Conservation (phyloP, 2,113 vertebrate species). For the Macrotis lagotis region DNA sequence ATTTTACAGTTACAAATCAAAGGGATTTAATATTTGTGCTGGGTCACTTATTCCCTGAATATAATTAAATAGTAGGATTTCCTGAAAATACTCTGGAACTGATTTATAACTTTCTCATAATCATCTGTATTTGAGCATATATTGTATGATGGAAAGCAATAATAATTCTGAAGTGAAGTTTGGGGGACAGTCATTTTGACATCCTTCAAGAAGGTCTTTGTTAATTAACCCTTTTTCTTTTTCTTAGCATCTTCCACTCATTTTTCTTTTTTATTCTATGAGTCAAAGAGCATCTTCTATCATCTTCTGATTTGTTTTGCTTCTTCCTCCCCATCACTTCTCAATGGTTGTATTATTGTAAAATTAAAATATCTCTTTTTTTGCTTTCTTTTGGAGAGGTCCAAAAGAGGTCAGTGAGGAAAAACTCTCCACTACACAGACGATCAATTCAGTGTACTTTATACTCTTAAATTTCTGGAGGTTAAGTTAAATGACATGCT, state of each 20-base stretch:
- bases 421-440: not conserved
- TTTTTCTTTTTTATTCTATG: not conserved
- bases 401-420: not conserved
- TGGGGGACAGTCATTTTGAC: not conserved
- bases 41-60: not conserved
- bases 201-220: not conserved
- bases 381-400: not conserved
- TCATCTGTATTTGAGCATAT: not conserved
- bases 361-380: not conserved
- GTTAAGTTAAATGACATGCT: slow-evolving; percentile 9
- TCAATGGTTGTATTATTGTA: not conserved
- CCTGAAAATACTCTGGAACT: not conserved
- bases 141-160: not conserved
- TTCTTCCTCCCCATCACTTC: not conserved
- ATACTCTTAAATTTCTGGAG: not conserved
- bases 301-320: not conserved
- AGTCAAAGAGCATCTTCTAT: not conserved
- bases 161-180: not conserved
- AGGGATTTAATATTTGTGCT: not conserved
- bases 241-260: not conserved
- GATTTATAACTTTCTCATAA: not conserved
- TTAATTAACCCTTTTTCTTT: not conserved
- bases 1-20: not conserved
- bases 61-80: not conserved
- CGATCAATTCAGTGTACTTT: not conserved